These are phyloP conservation scores for Macrochelys suwanniensis DNA, from an alignment of 2,797 vertebrate genomes.

Conservation along the genomic window DNA sequence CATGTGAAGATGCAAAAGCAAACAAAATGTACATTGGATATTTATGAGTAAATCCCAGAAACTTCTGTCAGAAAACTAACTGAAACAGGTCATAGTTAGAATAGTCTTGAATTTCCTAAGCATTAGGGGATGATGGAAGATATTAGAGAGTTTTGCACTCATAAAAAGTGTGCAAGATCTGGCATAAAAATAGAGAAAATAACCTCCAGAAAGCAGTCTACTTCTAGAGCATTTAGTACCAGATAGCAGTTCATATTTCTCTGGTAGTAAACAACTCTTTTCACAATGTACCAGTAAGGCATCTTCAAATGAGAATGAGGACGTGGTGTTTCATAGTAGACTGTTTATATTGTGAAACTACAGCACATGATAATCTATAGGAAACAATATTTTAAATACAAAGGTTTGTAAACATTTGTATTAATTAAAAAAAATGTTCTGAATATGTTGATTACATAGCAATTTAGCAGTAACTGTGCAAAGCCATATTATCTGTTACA, in stretches of 20 bases:
- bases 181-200: neutral
- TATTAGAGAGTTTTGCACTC: neutral
- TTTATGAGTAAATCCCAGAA: neutral
- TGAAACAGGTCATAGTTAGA: neutral
- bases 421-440: constrained; percentile 38
- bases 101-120: neutral
- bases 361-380: constrained; percentile 13
- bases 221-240: neutral
- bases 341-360: neutral
- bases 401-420: constrained; percentile 56
- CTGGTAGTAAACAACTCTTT: neutral
- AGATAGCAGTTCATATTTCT: neutral
- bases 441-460: constrained; percentile 54
- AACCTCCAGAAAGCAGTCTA: neutral
- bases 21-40: neutral
- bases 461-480: constrained; percentile 38
- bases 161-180: neutral
- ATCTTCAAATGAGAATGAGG: neutral
- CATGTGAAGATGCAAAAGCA: neutral
- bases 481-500: constrained; percentile 41
- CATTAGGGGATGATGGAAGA: neutral
- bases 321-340: constrained; percentile 1
- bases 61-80: neutral
- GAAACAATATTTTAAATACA: constrained; percentile 30
- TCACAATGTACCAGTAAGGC: neutral